Percentiles rank a stretch among this genome's conserved stretches.
Conservation (phyloP, 2,113 vertebrate species). For the Nesogale talazaci region DNA sequence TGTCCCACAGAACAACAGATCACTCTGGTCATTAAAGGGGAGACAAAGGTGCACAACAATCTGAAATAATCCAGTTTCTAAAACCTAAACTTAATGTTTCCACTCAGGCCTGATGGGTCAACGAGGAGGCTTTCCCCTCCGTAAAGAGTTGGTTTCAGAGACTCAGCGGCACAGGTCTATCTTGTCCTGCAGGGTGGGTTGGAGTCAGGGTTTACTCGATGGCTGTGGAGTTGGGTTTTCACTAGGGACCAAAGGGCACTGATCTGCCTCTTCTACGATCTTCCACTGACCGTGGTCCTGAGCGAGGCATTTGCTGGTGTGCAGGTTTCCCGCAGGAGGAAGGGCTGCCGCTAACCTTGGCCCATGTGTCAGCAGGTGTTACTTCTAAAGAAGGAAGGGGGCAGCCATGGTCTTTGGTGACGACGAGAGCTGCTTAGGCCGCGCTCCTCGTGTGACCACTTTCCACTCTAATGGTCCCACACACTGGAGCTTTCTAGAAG, state of each 20-base stretch:
- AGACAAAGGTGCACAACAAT: not conserved
- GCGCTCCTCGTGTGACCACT: rapidly evolving
- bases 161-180: no score
- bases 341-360: no score
- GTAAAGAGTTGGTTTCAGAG: no score
- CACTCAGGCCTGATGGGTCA: no score
- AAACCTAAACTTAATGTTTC: not conserved
- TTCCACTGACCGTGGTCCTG: not conserved
- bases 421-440: not conserved
- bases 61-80: not conserved
- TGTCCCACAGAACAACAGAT: rapidly evolving
- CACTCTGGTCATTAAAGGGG: not conserved
- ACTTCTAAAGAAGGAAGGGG: not conserved
- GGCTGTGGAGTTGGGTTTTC: no score
- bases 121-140: no score
- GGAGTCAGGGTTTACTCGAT: no score
- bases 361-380: not conserved
- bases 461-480: not conserved
- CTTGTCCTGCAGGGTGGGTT: no score
- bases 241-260: not conserved
- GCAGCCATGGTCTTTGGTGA: rapidly evolving
- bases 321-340: not conserved
- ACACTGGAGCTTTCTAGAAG: not conserved
- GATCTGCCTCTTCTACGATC: not conserved
- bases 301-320: not conserved